phyloP scores from a whole-genome alignment of 2,113 vertebrate species.

The Toxotes jaculatrix region DNA sequence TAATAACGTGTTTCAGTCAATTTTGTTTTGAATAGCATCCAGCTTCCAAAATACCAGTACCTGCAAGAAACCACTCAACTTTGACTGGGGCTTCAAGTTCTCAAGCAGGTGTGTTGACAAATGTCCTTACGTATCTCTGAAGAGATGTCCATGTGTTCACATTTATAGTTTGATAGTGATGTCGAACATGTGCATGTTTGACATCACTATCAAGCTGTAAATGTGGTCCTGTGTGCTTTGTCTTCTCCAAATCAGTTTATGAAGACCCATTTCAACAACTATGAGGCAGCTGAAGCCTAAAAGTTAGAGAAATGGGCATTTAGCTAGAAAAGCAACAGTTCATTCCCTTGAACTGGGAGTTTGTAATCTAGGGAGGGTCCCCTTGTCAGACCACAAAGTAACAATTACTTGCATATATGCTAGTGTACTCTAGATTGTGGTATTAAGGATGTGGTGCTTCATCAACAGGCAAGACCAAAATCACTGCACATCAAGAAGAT shows the following conservation, averaged over 20 bases:
- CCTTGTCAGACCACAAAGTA: not conserved
- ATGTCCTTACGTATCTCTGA: not conserved
- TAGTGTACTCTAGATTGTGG: not conserved
- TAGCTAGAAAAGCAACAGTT: not conserved
- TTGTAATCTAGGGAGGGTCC: not conserved
- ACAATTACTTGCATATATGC: not conserved
- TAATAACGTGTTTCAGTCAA: not conserved
- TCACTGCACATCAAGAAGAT: conserved; percentile 15
- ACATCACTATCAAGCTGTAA: not conserved
- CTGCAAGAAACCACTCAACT: not conserved
- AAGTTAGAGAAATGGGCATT: not conserved
- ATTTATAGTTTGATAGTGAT: too few species aligned
- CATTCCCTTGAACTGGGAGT: not conserved
- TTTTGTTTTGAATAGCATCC: conserved; percentile 6
- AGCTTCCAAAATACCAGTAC: conserved; percentile 38
- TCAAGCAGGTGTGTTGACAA: conserved; percentile 35
- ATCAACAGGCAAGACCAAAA: conserved; percentile 64
- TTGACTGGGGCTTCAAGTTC: not conserved
- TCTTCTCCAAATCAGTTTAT: not conserved
- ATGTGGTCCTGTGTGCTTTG: not conserved
- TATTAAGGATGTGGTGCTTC: conserved; percentile 2
- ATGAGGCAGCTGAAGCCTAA: not conserved
- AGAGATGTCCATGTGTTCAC: not conserved
- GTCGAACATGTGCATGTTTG: too few species aligned
- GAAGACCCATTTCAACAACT: not conserved